A percentile compares a stretch with the other conserved stretches of the same genome.
These are phyloP conservation scores for Porites australiensis DNA, from an alignment of 64 coral and sea anemone species.

Conservation along the genomic window DNA sequence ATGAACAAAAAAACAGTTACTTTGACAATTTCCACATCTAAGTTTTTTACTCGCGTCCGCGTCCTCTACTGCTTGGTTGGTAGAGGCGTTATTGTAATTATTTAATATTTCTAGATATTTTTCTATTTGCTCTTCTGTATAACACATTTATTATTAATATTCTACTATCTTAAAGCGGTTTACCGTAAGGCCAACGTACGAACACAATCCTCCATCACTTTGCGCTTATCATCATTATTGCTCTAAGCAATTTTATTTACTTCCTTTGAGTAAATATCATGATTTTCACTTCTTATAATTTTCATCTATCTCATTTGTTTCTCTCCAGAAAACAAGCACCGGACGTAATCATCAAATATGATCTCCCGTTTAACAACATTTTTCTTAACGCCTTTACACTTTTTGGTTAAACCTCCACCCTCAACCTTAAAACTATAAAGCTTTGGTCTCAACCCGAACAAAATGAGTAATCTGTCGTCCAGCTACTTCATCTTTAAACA, in stretches of 20 bases:
- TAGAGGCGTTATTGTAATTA: too few species aligned
- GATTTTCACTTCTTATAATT: neutral
- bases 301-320: neutral
- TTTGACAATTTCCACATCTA: too few species aligned
- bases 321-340: neutral
- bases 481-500: neutral
- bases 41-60: too few species aligned
- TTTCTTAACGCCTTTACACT: neutral
- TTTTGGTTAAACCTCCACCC: too few species aligned
- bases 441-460: neutral
- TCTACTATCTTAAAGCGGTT: too few species aligned
- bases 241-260: constrained; percentile 4
- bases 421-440: neutral
- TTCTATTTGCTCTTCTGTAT: too few species aligned
- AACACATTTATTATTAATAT: too few species aligned
- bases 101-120: too few species aligned
- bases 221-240: neutral
- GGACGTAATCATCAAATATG: neutral
- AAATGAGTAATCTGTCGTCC: neutral
- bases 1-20: too few species aligned
- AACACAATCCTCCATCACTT: neutral
- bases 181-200: too few species aligned
- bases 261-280: neutral
- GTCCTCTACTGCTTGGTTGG: too few species aligned
- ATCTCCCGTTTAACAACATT: neutral